Evolutionary conservation across 2,797 vertebrate species (phyloP).

Genomic region (Echeneis naucrates): DNA sequence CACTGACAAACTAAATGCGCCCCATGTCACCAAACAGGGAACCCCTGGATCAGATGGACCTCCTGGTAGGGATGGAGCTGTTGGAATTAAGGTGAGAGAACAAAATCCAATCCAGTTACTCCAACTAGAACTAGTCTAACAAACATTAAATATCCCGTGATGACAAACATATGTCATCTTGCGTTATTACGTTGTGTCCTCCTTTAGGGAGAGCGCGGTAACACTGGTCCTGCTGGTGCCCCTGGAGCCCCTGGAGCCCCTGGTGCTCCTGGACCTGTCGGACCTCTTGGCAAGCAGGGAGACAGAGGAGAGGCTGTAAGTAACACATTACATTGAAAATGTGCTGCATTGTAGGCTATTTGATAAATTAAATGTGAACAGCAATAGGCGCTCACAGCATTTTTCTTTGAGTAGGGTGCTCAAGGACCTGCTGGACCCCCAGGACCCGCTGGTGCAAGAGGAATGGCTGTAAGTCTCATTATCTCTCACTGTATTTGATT

Average conservation of each 20-base stretch:
- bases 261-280: slow-evolving; percentile 90
- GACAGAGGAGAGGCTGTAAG: slow-evolving; percentile 95
- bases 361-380: slow-evolving; percentile 16
- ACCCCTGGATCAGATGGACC: slow-evolving; percentile 94
- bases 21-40: slow-evolving; percentile 80
- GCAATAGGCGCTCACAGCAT: slow-evolving; percentile 14
- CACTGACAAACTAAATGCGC: not conserved
- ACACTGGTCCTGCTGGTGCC: slow-evolving; percentile 90
- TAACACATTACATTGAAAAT: slow-evolving; percentile 36
- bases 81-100: slow-evolving; percentile 90
- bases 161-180: slow-evolving; percentile 3
- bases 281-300: slow-evolving; percentile 97
- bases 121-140: not conserved
- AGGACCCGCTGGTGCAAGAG: slow-evolving; percentile 92
- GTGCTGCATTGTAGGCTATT: not conserved
- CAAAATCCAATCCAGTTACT: no score
- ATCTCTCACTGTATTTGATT: slow-evolving; percentile 1
- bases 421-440: slow-evolving; percentile 95
- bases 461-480: slow-evolving; percentile 90
- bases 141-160: slow-evolving; percentile 7
- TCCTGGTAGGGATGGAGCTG: slow-evolving; percentile 93
- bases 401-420: slow-evolving; percentile 85
- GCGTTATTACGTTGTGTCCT: slow-evolving; percentile 46
- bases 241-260: slow-evolving; percentile 92
- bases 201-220: slow-evolving; percentile 94